Evolutionary conservation across 2,113 vertebrate species (phyloP).

Genomic region (Hipposideros armiger): DNA sequence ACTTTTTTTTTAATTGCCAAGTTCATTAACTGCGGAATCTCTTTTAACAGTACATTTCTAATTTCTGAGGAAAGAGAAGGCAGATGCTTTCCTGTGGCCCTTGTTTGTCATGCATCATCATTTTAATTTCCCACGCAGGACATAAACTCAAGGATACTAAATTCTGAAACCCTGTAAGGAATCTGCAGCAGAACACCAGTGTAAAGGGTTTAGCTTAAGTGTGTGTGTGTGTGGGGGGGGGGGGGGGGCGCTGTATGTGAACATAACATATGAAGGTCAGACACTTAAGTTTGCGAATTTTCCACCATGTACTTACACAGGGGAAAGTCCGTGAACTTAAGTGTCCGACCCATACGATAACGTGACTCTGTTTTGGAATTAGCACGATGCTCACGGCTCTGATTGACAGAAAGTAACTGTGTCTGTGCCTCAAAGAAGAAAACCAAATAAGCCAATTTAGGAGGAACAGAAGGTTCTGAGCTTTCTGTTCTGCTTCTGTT

Average conservation of each 20-base stretch:
- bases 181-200: not conserved
- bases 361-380: not conserved
- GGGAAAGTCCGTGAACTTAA: too few species aligned
- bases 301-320: too few species aligned
- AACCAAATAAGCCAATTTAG: not conserved
- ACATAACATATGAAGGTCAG: fast-evolving
- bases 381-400: not conserved
- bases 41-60: not conserved
- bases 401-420: not conserved
- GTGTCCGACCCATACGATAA: too few species aligned
- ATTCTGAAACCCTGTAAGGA: not conserved
- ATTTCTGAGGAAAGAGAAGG: not conserved
- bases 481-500: not conserved
- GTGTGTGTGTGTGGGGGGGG: fast-evolving
- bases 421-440: not conserved
- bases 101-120: not conserved
- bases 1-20: not conserved
- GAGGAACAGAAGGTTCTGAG: not conserved
- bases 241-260: not conserved
- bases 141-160: not conserved
- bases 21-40: not conserved
- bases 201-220: not conserved
- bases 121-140: not conserved
- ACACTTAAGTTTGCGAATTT: too few species aligned
- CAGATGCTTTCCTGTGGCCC: not conserved